Percentiles rank a stretch among this genome's conserved stretches.
Conservation (phyloP, 2,113 vertebrate genomes). For the Sciurus niger region DNA sequence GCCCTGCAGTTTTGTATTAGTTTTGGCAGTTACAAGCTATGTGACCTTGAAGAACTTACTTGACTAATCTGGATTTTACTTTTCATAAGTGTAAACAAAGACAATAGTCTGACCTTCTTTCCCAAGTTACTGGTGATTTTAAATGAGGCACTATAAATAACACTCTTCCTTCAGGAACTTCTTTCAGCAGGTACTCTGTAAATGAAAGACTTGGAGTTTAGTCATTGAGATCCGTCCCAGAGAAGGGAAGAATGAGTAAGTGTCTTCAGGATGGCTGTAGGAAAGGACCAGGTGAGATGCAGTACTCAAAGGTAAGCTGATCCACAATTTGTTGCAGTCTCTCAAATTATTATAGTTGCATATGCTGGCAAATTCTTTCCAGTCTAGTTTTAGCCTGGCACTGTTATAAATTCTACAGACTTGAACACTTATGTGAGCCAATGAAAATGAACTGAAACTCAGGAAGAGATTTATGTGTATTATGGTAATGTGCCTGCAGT, state of each 20-base stretch:
- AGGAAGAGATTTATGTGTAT: neutral
- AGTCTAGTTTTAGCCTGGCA: constrained; percentile 77
- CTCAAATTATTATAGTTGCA: constrained; percentile 58
- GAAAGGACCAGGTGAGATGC: neutral
- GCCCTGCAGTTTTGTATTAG: neutral
- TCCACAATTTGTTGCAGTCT: neutral
- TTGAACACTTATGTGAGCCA: constrained; percentile 55
- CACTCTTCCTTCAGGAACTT: neutral
- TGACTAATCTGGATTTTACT: neutral
- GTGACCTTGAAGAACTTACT: neutral
- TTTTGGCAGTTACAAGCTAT: neutral
- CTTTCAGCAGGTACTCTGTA: neutral
- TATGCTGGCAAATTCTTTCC: constrained; percentile 79
- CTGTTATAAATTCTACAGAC: constrained; percentile 66
- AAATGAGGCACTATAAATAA: neutral
- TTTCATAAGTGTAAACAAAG: neutral
- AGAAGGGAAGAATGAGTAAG: neutral
- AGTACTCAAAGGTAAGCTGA: neutral
- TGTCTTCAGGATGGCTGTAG: neutral
- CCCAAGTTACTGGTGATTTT: neutral
- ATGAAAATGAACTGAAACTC: constrained; percentile 64
- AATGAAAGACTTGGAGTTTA: neutral
- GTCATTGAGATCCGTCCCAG: neutral
- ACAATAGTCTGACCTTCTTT: neutral
- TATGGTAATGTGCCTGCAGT: fast-evolving